phyloP scores from a whole-genome alignment of 2,888 invertebrate species.

The Lissonota sp. region DNA sequence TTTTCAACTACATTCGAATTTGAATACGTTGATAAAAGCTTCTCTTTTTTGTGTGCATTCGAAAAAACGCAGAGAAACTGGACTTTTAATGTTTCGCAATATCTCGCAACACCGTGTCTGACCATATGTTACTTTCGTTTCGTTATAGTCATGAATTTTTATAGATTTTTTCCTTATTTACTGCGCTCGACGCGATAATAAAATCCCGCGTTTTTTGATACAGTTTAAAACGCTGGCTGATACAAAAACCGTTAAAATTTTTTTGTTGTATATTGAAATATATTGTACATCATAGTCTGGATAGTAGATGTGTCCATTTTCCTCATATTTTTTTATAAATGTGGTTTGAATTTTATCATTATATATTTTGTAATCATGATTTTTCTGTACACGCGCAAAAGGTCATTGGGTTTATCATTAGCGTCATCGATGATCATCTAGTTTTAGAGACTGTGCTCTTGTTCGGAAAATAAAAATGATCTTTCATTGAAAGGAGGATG shows the following conservation, averaged over 20 bases:
- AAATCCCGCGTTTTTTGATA: slow-evolving; percentile 6
- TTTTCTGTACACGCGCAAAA: slow-evolving; percentile 12
- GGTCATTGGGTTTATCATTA: slow-evolving; percentile 39
- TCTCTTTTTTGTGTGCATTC: slow-evolving; percentile 4
- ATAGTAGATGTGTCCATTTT: neutral
- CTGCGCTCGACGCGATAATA: neutral
- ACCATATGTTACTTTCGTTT: slow-evolving; percentile 39
- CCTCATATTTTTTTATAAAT: neutral
- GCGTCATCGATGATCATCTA: slow-evolving; percentile 6
- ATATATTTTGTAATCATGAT: slow-evolving; percentile 35
- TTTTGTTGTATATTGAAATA: neutral
- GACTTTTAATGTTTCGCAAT: slow-evolving; percentile 41
- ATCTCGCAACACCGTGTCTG: neutral
- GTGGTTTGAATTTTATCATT: neutral
- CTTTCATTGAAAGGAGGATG: neutral
- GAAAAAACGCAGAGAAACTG: neutral
- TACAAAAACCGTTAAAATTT: no score
- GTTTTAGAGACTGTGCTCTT: neutral
- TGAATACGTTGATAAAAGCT: slow-evolving; percentile 11
- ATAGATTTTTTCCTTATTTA: slow-evolving; percentile 13
- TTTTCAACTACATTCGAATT: slow-evolving; percentile 35
- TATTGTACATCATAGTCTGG: no score
- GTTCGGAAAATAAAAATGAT: slow-evolving; percentile 10
- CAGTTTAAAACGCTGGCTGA: neutral
- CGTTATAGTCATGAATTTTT: neutral